Percentiles rank a stretch among this genome's conserved stretches.
These are phyloP conservation scores for Acanthurus lineatus DNA, from an alignment of 2,797 vertebrate species.

Conservation along the genomic window DNA sequence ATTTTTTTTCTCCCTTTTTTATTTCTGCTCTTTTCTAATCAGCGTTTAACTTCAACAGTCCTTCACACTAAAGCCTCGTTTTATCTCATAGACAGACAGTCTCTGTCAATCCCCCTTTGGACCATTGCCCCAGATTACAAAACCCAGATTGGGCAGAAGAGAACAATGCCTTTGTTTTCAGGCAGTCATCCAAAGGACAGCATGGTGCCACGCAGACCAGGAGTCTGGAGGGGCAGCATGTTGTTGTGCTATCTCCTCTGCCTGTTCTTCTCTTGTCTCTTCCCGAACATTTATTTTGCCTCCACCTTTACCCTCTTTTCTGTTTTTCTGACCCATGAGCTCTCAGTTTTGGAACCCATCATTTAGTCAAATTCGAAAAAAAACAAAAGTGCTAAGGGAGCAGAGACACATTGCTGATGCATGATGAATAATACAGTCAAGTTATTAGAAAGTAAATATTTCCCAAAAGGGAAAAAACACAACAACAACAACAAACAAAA, in stretches of 20 bases:
- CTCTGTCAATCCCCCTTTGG: slow-evolving; percentile 52
- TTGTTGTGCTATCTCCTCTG: slow-evolving; percentile 27
- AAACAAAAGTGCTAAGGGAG: background rate
- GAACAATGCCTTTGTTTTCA: slow-evolving; percentile 65
- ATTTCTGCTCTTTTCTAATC: slow-evolving; percentile 39
- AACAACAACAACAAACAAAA: background rate
- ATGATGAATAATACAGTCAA: background rate
- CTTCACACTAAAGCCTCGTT: slow-evolving; percentile 38
- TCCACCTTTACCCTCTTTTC: background rate
- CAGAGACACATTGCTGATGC: background rate
- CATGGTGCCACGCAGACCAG: slow-evolving; percentile 42
- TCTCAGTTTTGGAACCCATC: background rate
- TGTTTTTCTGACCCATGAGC: background rate
- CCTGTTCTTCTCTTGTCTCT: slow-evolving; percentile 23
- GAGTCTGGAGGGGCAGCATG: slow-evolving; percentile 1
- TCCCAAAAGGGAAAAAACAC: background rate
- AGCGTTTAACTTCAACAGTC: slow-evolving; percentile 42
- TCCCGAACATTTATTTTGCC: background rate
- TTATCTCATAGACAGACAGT: slow-evolving; percentile 62
- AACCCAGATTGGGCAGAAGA: slow-evolving; percentile 56
- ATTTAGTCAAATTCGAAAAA: slow-evolving; percentile 14
- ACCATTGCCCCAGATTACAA: slow-evolving; percentile 63
- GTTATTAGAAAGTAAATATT: background rate
- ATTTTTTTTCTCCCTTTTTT: background rate
- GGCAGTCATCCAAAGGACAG: slow-evolving; percentile 46